Conservation (phyloP, 2,113 vertebrate genomes). For the Balaeniceps rex region DNA sequence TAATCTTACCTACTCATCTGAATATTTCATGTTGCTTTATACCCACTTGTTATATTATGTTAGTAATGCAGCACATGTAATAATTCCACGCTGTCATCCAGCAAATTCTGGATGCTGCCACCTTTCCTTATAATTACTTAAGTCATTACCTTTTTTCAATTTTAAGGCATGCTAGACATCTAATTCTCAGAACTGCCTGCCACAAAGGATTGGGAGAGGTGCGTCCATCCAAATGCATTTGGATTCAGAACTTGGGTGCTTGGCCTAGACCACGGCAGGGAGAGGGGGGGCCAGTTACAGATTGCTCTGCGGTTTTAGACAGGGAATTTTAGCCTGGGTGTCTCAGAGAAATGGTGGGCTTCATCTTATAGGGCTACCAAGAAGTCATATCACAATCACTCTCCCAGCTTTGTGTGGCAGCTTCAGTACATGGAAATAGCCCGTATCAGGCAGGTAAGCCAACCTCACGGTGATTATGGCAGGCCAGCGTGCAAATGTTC, state of each 20-base stretch:
- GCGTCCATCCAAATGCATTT: neutral
- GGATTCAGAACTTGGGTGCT: neutral
- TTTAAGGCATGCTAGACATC: neutral
- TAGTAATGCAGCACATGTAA: neutral
- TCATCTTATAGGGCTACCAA: neutral
- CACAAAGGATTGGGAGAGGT: neutral
- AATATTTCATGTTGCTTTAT: neutral
- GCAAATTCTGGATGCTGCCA: neutral
- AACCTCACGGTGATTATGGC: neutral
- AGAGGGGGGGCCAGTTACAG: neutral
- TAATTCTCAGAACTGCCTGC: neutral
- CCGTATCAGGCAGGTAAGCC: neutral
- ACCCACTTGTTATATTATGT: neutral
- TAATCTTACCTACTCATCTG: neutral
- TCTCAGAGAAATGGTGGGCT: neutral
- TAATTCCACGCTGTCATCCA: neutral
- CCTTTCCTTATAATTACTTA: neutral
- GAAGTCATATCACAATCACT: neutral
- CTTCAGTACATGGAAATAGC: neutral
- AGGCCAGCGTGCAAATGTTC: neutral
- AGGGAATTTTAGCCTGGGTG: neutral
- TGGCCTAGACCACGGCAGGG: neutral
- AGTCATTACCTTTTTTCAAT: neutral
- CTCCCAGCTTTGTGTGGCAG: neutral
- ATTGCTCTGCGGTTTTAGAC: neutral